Conservation (phyloP, 1,140 invertebrate genomes). For the Trigoniulus corallinus region DNA sequence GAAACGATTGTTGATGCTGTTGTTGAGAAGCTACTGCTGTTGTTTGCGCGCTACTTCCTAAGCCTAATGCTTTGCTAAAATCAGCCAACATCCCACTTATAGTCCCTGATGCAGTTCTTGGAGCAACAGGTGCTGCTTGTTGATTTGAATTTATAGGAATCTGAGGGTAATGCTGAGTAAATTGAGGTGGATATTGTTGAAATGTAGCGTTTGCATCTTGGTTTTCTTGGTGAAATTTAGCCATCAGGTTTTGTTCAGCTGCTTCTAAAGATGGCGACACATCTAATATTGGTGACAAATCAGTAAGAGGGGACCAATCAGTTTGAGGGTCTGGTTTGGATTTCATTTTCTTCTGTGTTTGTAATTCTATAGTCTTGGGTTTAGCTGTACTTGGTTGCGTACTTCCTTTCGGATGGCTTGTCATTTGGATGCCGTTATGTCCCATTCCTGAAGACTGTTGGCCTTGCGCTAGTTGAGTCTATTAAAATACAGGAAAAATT, state of each 20-base stretch:
- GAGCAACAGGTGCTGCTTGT: conserved; percentile 1
- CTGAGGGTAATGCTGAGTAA: background rate
- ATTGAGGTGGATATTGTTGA: too few relatives aligned
- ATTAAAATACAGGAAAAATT: too few relatives aligned
- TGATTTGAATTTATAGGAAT: background rate
- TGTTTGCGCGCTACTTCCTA: conserved; percentile 22
- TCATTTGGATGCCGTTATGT: conserved; percentile 7
- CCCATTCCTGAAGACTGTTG: background rate
- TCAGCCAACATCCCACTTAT: conserved; percentile 36
- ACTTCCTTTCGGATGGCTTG: conserved; percentile 18
- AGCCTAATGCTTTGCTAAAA: conserved; percentile 32
- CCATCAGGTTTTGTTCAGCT: conserved; percentile 31
- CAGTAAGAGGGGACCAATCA: conserved; percentile 33
- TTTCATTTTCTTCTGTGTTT: conserved; percentile 24
- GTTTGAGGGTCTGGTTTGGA: conserved; percentile 21
- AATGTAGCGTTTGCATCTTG: background rate
- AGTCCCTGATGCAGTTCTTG: conserved; percentile 16
- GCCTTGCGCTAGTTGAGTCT: too few relatives aligned
- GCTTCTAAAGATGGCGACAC: conserved; percentile 33
- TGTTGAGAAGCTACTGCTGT: conserved; percentile 15
- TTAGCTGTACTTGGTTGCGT: conserved; percentile 21
- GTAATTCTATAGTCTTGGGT: conserved; percentile 25
- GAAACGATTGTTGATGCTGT: conserved; percentile 12
- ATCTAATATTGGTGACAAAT: conserved; percentile 33
- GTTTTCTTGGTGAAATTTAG: conserved; percentile 12